These are phyloP conservation scores for Oedothorax gibbosus DNA, from an alignment of 1,140 invertebrate genomes.

Conservation along the genomic window DNA sequence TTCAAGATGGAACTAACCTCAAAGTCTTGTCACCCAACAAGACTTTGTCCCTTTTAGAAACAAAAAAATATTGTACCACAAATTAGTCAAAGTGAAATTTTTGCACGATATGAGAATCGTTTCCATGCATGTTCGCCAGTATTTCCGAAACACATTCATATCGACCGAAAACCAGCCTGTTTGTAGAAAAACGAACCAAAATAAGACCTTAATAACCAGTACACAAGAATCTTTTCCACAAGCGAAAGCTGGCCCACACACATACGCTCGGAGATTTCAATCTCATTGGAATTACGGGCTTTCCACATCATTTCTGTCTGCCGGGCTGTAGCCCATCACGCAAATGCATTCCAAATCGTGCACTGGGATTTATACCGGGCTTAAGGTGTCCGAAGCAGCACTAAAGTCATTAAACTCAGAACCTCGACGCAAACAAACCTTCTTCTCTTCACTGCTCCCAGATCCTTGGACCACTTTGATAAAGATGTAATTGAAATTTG, in stretches of 20 bases:
- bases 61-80: no score
- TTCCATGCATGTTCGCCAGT: no score
- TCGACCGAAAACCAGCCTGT: not conserved
- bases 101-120: no score
- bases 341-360: slow-evolving; percentile 55
- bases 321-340: slow-evolving; percentile 38
- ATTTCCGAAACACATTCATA: no score
- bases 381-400: slow-evolving; percentile 55
- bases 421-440: slow-evolving; percentile 31
- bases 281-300: slow-evolving; percentile 49
- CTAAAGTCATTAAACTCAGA: slow-evolving; percentile 53
- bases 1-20: no score
- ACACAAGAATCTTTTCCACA: slow-evolving; percentile 12
- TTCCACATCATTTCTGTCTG: slow-evolving; percentile 51
- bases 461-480: not conserved
- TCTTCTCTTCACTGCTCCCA: not conserved
- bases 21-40: no score
- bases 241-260: slow-evolving; percentile 6
- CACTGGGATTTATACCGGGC: slow-evolving; percentile 34
- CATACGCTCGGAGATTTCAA: slow-evolving; percentile 53
- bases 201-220: slow-evolving; percentile 40
- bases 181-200: not conserved
- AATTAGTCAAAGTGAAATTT: no score
- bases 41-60: no score
- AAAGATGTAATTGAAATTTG: no score